These are phyloP conservation scores for Chionis minor DNA, from an alignment of 2,113 vertebrate species.

Conservation along the genomic window DNA sequence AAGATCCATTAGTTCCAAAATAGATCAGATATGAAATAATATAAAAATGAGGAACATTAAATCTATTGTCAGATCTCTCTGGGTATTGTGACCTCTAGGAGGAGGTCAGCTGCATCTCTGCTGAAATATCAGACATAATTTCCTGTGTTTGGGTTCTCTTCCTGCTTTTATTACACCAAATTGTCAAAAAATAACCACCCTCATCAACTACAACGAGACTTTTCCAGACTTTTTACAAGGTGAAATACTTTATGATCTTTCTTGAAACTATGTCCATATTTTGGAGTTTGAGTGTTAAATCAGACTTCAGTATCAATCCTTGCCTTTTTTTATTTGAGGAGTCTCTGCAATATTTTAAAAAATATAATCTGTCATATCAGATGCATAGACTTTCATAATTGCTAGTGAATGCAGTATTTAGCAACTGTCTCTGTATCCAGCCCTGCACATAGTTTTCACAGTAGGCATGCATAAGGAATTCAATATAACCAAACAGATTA, in stretches of 20 bases:
- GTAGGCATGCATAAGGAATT: background rate
- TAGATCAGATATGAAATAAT: background rate
- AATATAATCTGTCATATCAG: background rate
- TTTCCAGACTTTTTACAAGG: background rate
- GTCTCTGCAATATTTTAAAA: background rate
- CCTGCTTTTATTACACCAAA: background rate
- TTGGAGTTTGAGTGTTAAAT: background rate
- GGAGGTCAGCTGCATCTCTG: background rate
- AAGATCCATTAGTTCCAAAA: background rate
- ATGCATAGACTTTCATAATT: background rate
- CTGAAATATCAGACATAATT: conserved; percentile 1
- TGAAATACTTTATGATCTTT: background rate
- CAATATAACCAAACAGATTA: background rate
- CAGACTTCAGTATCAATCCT: background rate
- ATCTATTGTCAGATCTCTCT: background rate
- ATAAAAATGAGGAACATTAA: background rate
- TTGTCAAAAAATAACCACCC: background rate
- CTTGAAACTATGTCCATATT: background rate
- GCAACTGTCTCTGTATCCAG: background rate
- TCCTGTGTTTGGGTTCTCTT: conserved; percentile 9
- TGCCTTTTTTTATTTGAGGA: background rate
- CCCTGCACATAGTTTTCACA: background rate
- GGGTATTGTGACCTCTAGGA: background rate
- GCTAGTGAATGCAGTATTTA: background rate
- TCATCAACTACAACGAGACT: background rate